Evolutionary conservation across 2,113 vertebrate genomes (phyloP).

Genomic region (Peromyscus californicus): DNA sequence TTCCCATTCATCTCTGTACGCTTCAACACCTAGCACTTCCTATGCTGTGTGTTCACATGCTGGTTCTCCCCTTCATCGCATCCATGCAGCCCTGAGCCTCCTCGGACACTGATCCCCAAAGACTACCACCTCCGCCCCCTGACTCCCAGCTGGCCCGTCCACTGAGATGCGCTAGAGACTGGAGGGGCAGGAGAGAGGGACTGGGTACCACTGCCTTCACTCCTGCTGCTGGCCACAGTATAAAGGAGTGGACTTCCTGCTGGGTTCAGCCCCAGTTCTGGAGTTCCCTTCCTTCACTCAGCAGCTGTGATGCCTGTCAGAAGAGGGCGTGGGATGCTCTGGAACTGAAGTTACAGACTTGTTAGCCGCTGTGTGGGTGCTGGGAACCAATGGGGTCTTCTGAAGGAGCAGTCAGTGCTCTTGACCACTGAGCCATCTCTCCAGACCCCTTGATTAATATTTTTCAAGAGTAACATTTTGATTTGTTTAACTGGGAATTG

Average conservation of each 20-base stretch:
- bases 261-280: background rate
- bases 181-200: background rate
- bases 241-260: background rate
- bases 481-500: background rate
- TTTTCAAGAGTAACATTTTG: background rate
- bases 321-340: background rate
- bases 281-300: background rate
- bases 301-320: background rate
- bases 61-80: background rate
- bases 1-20: background rate
- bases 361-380: background rate
- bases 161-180: background rate
- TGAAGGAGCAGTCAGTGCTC: background rate
- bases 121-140: background rate
- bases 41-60: fast-evolving
- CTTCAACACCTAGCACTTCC: background rate
- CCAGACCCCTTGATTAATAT: background rate
- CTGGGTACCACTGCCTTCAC: background rate
- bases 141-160: background rate
- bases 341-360: background rate
- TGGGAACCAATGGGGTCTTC: background rate
- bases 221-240: background rate
- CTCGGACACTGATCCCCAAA: background rate
- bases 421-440: background rate
- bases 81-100: background rate